These are phyloP conservation scores for Lasioglossum baleicum DNA, from an alignment of 1,140 invertebrate genomes.

Conservation along the genomic window DNA sequence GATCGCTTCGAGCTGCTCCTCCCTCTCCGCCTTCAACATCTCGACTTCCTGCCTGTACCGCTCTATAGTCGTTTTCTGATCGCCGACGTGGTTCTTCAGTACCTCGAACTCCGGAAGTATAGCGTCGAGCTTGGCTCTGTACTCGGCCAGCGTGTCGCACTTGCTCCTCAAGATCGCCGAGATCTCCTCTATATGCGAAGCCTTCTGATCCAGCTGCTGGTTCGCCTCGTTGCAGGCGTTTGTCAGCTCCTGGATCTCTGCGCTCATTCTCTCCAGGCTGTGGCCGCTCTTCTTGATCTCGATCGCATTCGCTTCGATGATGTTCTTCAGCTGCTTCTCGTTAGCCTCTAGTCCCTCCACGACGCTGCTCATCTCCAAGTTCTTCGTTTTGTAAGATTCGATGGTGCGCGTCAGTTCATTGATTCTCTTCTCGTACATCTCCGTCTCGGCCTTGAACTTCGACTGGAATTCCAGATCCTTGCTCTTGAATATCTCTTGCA, in stretches of 20 bases:
- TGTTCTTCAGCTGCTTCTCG: slow-evolving; percentile 64
- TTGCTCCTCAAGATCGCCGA: slow-evolving; percentile 68
- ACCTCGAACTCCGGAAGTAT: slow-evolving; percentile 68
- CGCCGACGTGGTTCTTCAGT: slow-evolving; percentile 64
- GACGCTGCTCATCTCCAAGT: slow-evolving; percentile 62
- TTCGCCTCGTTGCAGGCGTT: slow-evolving; percentile 55
- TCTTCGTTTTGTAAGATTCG: slow-evolving; percentile 60
- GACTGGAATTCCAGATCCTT: slow-evolving; percentile 67
- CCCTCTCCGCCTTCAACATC: slow-evolving; percentile 56
- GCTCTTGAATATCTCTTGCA: slow-evolving; percentile 40
- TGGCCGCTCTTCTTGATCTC: slow-evolving; percentile 57
- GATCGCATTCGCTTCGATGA: slow-evolving; percentile 61
- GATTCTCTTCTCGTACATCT: slow-evolving; percentile 56
- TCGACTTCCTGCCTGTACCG: slow-evolving; percentile 68
- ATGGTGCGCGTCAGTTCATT: slow-evolving; percentile 54
- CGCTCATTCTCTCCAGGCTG: slow-evolving; percentile 50
- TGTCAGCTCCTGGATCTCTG: slow-evolving; percentile 59
- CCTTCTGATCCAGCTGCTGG: slow-evolving; percentile 58
- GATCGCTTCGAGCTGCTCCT: slow-evolving; percentile 47
- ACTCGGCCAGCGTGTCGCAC: slow-evolving; percentile 72
- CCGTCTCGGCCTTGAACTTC: slow-evolving; percentile 59
- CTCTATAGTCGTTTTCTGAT: slow-evolving; percentile 58
- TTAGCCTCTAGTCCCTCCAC: slow-evolving; percentile 66
- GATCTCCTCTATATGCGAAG: slow-evolving; percentile 63
- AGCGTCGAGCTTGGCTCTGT: slow-evolving; percentile 70